Base-by-base conservation (phyloP, 2,888 invertebrate genomes). In the Tryphoninae sp. region DNA sequence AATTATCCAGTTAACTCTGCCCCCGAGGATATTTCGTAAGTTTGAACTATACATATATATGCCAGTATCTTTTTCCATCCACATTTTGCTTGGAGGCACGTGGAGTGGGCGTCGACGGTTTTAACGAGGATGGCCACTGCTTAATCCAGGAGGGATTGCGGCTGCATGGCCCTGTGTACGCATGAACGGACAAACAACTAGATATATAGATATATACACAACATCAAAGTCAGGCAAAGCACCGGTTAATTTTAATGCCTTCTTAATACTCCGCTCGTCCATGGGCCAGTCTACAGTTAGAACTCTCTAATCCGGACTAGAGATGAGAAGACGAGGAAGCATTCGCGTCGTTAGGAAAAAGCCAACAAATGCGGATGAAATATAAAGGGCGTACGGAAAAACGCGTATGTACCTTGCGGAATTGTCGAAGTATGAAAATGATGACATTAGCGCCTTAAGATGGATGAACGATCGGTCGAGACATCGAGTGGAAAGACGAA, bases 1-100 rank as follows among this genome's bases (percentile, higher is more conserved):
- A 90, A 90, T 90, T 88, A 90, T 90, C 89, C 88, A 88, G 88
- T 90, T 89, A 90, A 89, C 89, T 89, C 88, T 87, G 87, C 77
- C 87, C 74, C 73, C 49, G 42, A 68, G 76, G 72, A 80, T 65
- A 78, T 74, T 64, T 42, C 69, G 19, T 67, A 67, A n/a, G 33
- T 51, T 72, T 64, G 49, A 33, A 13, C 33, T 45, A 13, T 45
- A 13, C 45, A 13, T 45, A 13, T 45, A 33, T 62, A 13, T 42
- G 61, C 49, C 64, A 11, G 76, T 53, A 53, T 33, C 22, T 78
- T 64, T 59, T 49, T 72, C 55, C 61, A 64, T 23, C 40, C 62
- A 68, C 53, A 40, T 69, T 69, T 26, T 49, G 19, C 75, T 11
- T 40, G 22, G 9, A 55, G 51, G 71, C 72, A 58, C 67, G 79